Conservation (phyloP, 2,888 invertebrate genomes). For the Brachyptera putata region DNA sequence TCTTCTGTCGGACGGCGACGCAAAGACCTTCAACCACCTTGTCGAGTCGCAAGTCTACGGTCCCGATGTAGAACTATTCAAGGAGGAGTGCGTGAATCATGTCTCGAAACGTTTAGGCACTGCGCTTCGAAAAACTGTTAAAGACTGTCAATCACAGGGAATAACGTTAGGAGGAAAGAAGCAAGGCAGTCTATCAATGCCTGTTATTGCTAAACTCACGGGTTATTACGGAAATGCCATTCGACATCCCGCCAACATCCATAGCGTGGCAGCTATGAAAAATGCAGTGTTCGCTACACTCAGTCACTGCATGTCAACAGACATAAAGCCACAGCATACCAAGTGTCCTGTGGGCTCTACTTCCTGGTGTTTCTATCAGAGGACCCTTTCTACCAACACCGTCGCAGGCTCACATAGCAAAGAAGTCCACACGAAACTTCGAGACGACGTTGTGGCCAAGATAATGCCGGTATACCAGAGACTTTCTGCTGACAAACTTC, state of each 20-base stretch:
- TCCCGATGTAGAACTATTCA: conserved; percentile 1
- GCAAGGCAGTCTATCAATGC: conserved; percentile 16
- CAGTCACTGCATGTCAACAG: conserved; percentile 35
- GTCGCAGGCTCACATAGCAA: conserved; percentile 18
- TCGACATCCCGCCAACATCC: conserved; percentile 27
- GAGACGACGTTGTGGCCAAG: conserved; percentile 14
- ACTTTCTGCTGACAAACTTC: conserved; percentile 11
- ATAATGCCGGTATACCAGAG: conserved; percentile 29
- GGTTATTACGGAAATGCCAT: conserved; percentile 33
- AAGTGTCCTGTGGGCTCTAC: conserved; percentile 31
- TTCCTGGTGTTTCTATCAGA: conserved; percentile 34
- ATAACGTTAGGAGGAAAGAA: conserved; percentile 23
- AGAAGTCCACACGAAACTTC: conserved; percentile 15
- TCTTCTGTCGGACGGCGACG: conserved; percentile 25
- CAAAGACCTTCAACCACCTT: conserved; percentile 21
- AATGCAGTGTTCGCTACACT: conserved; percentile 34
- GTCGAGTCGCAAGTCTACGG: background rate
- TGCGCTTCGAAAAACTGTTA: conserved; percentile 16
- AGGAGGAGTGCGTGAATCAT: conserved; percentile 30
- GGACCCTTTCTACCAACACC: conserved; percentile 22
- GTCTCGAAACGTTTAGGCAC: conserved; percentile 24
- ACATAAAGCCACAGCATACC: conserved; percentile 35
- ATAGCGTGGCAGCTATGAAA: conserved; percentile 31
- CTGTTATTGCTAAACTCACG: conserved; percentile 20
- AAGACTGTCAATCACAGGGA: background rate